Evolutionary conservation across 1,140 invertebrate genomes (phyloP), one percentile per base, ranked within the genome.

Genomic region (Neuroterus valhalla): DNA sequence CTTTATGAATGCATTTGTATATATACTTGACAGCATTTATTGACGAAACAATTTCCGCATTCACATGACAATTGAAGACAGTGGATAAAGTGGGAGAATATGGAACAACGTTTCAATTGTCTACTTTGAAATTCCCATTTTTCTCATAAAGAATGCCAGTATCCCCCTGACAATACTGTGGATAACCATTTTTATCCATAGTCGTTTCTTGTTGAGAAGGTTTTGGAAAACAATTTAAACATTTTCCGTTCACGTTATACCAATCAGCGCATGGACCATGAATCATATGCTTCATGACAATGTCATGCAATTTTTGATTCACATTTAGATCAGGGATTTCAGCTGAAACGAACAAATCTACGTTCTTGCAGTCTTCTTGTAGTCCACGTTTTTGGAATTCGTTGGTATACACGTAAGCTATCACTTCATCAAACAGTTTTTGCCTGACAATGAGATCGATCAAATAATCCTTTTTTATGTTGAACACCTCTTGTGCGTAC

Each of bases 361-460:
- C 82, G 76, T 74, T 66, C n/a, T 78, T 48, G n/a, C 79, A 73
- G 72, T 42, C 62, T 43, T 73, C 79, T 15, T 76, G 89, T 12
- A 89, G 72, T 3, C 90, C 90, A 77, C 88, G 78, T 79, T 92
- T 92, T 81, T 92, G 91, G 76, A 87, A 92, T 81, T 92, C 89
- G 31, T 91, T 78, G 17, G 84, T 77, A 72, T 88, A 87, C 77
- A 91, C 79, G 66, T 78, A 85, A 55, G 85, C 87, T n/a, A 67
- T 11, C n/a, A 55, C 72, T 45, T 45, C 19, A 87, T 87, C 80
- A 86, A 85, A 76, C 74, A 72, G 71, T 38, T 76, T 45, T 76
- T 79, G 69, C 43, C 46, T 46, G 17, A 62, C 42, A n/a, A 78
- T 71, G 4, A 73, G 21, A 76, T 74, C 48, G 38, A 75, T 19